Conservation (phyloP, 2,888 invertebrate species). For the Ormia ochracea region DNA sequence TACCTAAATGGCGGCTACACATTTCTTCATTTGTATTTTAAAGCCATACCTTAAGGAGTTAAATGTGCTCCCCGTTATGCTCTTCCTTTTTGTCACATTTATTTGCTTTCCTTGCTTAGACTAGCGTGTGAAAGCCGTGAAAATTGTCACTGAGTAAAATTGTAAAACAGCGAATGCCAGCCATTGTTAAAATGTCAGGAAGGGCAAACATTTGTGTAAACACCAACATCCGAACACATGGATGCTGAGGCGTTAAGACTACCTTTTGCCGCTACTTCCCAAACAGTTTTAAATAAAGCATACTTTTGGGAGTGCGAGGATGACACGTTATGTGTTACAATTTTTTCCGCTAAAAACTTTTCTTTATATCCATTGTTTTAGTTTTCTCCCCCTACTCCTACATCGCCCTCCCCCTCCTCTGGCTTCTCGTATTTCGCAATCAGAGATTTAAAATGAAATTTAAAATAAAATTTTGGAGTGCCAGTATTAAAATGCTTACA, state of each 20-base stretch:
- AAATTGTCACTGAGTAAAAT: constrained; percentile 51
- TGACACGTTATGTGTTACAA: not conserved
- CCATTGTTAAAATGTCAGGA: constrained; percentile 44
- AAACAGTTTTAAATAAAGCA: constrained; percentile 22
- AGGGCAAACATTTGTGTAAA: constrained; percentile 7
- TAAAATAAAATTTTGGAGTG: constrained; percentile 36
- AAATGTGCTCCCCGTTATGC: not conserved
- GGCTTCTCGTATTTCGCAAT: not conserved
- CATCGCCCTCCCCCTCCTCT: not conserved
- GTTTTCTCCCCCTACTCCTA: not conserved
- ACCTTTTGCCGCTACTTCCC: not conserved
- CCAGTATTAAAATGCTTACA: constrained; percentile 36
- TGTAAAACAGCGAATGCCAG: constrained; percentile 35
- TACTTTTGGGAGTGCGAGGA: constrained; percentile 10
- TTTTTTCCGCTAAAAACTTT: constrained; percentile 7
- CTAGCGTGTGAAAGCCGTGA: constrained; percentile 47
- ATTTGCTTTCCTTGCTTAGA: not conserved
- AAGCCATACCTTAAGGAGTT: constrained; percentile 30
- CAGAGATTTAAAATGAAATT: not conserved
- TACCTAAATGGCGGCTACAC: not conserved
- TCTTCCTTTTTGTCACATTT: constrained; percentile 2
- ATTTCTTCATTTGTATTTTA: not conserved
- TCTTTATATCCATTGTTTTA: no score
- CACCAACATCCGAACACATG: not conserved
- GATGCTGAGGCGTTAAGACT: not conserved